Conservation (phyloP, 2,113 vertebrate species). For the Tragelaphus buxtoni region DNA sequence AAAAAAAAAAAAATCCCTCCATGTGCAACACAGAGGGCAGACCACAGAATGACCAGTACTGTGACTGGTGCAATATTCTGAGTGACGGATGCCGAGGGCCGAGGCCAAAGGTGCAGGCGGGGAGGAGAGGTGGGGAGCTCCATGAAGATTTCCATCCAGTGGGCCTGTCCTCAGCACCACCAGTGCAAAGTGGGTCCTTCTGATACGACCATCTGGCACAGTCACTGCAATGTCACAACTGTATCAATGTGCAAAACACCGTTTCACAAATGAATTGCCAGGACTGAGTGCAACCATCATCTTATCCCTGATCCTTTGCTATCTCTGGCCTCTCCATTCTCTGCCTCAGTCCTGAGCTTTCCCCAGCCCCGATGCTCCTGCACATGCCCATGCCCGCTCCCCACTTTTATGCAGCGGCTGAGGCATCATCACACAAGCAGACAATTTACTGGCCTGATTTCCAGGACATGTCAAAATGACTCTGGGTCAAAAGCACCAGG, state of each 20-base stretch:
- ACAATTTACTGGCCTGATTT: not conserved
- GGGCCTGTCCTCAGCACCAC: not conserved
- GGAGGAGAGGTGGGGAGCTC: not conserved
- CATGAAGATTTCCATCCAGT: not conserved
- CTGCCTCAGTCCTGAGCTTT: not conserved
- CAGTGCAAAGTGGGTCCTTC: not conserved
- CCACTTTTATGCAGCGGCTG: not conserved
- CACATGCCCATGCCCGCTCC: rapidly evolving
- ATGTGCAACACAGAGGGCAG: not conserved
- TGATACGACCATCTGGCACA: not conserved
- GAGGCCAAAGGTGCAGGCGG: not conserved
- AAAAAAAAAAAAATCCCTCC: not conserved
- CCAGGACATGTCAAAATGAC: not conserved
- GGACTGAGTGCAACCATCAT: not conserved
- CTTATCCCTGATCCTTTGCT: not conserved
- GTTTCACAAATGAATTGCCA: not conserved
- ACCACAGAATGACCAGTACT: not conserved
- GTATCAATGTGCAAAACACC: not conserved
- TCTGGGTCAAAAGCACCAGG: not conserved
- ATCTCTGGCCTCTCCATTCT: not conserved
- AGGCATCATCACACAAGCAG: not conserved
- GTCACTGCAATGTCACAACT: not conserved
- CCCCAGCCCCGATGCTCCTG: not conserved
- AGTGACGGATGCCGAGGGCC: not conserved
- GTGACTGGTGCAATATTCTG: not conserved